Percentiles rank a stretch among this genome's conserved stretches.
Evolutionary conservation across 1,140 invertebrate species (phyloP).

Genomic region (Rhopalosiphum maidis): DNA sequence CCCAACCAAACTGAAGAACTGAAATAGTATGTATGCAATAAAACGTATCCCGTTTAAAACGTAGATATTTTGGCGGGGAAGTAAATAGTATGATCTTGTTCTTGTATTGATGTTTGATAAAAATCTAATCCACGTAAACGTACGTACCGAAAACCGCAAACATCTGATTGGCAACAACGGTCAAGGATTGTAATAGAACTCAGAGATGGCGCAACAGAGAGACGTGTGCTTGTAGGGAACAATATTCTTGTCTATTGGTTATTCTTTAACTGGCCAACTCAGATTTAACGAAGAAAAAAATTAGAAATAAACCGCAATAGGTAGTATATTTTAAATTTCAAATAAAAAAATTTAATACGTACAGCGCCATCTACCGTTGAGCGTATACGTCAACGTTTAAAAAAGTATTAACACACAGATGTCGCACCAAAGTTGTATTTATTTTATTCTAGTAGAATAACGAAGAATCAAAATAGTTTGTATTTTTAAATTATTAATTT

Average conservation of each 20-base stretch:
- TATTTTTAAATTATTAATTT: background rate
- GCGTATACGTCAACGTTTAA: background rate
- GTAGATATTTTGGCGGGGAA: background rate
- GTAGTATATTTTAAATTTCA: no score
- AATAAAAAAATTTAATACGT: background rate
- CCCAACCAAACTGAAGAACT: background rate
- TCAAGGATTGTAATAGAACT: background rate
- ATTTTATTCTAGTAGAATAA: background rate
- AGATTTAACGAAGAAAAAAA: background rate
- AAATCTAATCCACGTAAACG: no score
- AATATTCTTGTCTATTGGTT: background rate
- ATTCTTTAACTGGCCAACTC: background rate
- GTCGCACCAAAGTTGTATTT: background rate
- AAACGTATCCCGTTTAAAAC: background rate
- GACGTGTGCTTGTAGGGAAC: fast-evolving
- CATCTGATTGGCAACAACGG: background rate
- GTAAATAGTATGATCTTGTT: background rate
- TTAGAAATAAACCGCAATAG: background rate
- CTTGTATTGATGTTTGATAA: background rate
- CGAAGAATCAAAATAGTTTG: no score
- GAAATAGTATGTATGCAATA: background rate
- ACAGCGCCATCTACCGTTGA: background rate
- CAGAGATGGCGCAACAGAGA: background rate
- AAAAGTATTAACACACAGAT: background rate
- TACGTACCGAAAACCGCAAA: background rate